These are phyloP conservation scores for Nautilus pompilius DNA, from an alignment of 1,140 invertebrate species.

Conservation along the genomic window DNA sequence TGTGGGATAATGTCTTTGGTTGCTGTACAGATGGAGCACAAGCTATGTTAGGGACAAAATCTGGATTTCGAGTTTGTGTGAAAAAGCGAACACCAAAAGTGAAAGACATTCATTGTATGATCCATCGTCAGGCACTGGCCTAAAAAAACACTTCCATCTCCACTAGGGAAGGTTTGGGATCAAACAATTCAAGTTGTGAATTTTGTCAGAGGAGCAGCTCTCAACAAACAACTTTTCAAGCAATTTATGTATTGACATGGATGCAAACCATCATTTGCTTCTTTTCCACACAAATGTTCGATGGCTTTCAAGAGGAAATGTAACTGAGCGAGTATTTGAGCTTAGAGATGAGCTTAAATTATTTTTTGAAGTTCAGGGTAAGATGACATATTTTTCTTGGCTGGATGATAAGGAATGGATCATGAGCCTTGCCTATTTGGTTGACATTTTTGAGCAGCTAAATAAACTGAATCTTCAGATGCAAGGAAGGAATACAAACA, in stretches of 20 bases:
- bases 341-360: not conserved
- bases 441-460: not conserved
- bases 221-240: not conserved
- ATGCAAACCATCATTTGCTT: not conserved
- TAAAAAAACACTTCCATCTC: not conserved
- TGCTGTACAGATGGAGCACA: too few species aligned
- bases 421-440: not conserved
- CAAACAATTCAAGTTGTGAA: not conserved
- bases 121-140: not conserved
- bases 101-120: not conserved
- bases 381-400: not conserved
- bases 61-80: not conserved
- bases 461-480: not conserved
- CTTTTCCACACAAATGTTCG: not conserved
- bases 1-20: too few species aligned
- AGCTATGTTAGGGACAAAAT: not conserved
- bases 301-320: not conserved
- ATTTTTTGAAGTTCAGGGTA: not conserved
- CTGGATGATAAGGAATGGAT: not conserved
- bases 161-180: not conserved
- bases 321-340: not conserved
- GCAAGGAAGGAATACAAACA: not conserved
- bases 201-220: not conserved
- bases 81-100: not conserved
- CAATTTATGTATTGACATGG: not conserved